Conservation (phyloP, 2,888 invertebrate genomes). For the Trichogramma evanescens region DNA sequence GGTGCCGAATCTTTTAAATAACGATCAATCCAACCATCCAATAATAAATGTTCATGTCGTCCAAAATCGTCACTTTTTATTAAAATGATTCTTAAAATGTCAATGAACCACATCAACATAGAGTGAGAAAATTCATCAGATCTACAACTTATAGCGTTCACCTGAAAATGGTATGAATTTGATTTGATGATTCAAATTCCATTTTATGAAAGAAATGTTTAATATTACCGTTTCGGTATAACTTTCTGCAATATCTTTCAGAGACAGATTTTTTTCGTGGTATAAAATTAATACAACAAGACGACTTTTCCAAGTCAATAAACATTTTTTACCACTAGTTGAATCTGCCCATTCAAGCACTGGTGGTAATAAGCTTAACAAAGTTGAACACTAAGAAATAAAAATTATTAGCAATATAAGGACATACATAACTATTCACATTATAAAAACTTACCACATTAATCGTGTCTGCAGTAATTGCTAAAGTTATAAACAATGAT, state of each 20-base stretch:
- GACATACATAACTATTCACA: neutral
- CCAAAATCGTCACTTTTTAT: slow-evolving; percentile 30
- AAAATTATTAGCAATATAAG: slow-evolving; percentile 3
- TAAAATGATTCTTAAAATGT: slow-evolving; percentile 34
- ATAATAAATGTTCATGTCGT: slow-evolving; percentile 32
- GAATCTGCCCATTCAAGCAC: slow-evolving; percentile 27
- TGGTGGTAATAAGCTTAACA: slow-evolving; percentile 38
- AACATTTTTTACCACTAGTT: slow-evolving; percentile 28
- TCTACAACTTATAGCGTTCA: slow-evolving; percentile 38
- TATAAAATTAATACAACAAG: slow-evolving; percentile 36
- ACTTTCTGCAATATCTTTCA: slow-evolving; percentile 24
- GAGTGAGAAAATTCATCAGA: slow-evolving; percentile 36
- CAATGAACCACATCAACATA: slow-evolving; percentile 40
- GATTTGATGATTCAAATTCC: neutral
- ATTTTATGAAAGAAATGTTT: neutral
- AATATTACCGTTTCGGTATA: slow-evolving; percentile 31
- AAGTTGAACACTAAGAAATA: slow-evolving; percentile 34
- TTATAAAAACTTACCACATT: slow-evolving; percentile 39
- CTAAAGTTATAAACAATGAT: slow-evolving; percentile 47
- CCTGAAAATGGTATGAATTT: slow-evolving; percentile 22
- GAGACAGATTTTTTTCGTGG: slow-evolving; percentile 28
- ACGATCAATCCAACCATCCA: slow-evolving; percentile 43
- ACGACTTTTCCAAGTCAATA: slow-evolving; percentile 39
- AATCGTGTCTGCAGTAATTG: slow-evolving; percentile 43
- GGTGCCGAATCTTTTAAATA: slow-evolving; percentile 38